These are phyloP conservation scores for Zelostemma sp. DNA, from an alignment of 1,140 invertebrate genomes.

Conservation along the genomic window DNA sequence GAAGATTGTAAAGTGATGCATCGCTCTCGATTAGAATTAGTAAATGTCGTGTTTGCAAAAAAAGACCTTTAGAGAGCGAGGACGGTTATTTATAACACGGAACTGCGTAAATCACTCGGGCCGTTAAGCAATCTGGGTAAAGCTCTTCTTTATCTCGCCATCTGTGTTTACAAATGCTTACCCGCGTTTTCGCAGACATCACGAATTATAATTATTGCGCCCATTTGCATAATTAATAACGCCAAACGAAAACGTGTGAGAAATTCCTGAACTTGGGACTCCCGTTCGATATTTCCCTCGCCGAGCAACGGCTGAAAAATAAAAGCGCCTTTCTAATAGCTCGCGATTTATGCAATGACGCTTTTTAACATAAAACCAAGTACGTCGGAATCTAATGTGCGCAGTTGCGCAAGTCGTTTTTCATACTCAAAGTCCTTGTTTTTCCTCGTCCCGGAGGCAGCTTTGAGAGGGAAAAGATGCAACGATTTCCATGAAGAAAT, in stretches of 20 bases:
- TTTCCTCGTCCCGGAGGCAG: constrained; percentile 15
- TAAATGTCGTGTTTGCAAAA: not conserved
- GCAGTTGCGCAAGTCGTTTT: not conserved
- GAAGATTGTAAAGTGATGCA: no score
- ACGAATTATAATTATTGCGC: constrained; percentile 20
- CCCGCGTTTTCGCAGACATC: constrained; percentile 8
- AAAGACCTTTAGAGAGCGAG: constrained; percentile 11
- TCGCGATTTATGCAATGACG: no score
- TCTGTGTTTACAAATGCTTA: constrained; percentile 33
- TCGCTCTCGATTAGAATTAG: not conserved
- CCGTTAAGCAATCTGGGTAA: constrained; percentile 11
- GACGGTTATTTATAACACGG: constrained; percentile 28
- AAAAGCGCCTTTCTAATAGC: no score
- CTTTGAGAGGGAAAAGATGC: constrained; percentile 37
- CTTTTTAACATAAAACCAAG: no score
- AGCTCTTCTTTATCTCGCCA: constrained; percentile 29
- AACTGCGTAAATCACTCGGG: constrained; percentile 32
- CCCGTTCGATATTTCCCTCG: not conserved
- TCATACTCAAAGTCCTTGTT: constrained; percentile 29
- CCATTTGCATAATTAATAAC: constrained; percentile 25
- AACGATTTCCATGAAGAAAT: constrained; percentile 27
- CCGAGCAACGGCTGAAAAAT: no score
- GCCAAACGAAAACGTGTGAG: constrained; percentile 2
- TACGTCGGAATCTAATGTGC: not conserved
- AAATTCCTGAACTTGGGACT: not conserved